Conservation (phyloP, 37 sponge, comb jelly and placozoan genomes). For the Eunapius fragilis region DNA sequence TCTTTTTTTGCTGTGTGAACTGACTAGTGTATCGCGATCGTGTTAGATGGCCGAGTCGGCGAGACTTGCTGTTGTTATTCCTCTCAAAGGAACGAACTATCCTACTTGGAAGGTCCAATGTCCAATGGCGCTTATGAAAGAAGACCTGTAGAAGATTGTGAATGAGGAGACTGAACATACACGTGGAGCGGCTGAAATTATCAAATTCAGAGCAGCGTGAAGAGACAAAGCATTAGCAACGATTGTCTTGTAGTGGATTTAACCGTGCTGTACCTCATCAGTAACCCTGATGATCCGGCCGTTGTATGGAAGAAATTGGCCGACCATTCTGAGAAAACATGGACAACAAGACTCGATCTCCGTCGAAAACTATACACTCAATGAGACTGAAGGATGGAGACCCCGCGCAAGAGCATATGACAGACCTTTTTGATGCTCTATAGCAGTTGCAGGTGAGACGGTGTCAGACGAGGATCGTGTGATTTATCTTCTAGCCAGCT, state of each 20-base stretch:
- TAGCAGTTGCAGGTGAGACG: slow-evolving; percentile 32
- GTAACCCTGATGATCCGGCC: slow-evolving; percentile 55
- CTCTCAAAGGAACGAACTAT: slow-evolving; percentile 54
- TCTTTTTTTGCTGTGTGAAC: too few relatives aligned
- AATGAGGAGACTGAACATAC: slow-evolving; percentile 19
- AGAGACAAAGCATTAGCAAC: slow-evolving; percentile 34
- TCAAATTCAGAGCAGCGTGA: slow-evolving; percentile 5
- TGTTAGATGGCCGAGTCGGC: not conserved
- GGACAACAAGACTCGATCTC: slow-evolving; percentile 53
- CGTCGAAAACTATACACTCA: slow-evolving; percentile 40
- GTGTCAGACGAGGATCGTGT: slow-evolving; percentile 58
- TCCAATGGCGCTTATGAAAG: slow-evolving; percentile 50
- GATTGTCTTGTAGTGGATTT: slow-evolving; percentile 40
- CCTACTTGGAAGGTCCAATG: slow-evolving; percentile 64
- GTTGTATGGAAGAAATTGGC: slow-evolving; percentile 55
- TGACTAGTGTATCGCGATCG: not conserved
- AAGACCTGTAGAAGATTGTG: slow-evolving; percentile 46
- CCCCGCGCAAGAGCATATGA: slow-evolving; percentile 64
- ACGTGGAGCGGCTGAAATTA: slow-evolving; percentile 6
- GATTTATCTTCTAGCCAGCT: slow-evolving; percentile 59
- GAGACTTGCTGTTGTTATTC: slow-evolving; percentile 22
- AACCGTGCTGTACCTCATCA: slow-evolving; percentile 44
- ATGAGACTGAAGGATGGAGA: slow-evolving; percentile 51
- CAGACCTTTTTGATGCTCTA: slow-evolving; percentile 53
- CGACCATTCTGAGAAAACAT: slow-evolving; percentile 58